Evolutionary conservation across 2,113 vertebrate genomes (phyloP).

Genomic region (Ornithorhynchus anatinus): DNA sequence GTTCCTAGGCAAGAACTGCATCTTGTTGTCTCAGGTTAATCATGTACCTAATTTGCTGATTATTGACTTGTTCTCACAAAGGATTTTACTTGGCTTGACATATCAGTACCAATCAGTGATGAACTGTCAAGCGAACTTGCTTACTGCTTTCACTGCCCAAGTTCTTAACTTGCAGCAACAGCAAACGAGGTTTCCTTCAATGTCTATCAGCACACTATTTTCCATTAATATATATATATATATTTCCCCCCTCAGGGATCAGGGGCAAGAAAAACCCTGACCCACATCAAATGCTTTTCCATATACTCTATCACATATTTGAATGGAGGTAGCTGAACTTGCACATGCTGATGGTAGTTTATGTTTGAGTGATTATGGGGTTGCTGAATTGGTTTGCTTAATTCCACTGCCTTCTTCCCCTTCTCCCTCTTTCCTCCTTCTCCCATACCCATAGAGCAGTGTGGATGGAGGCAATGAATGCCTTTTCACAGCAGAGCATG

Average conservation of each 20-base stretch:
- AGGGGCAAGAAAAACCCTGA: slow-evolving; percentile 32
- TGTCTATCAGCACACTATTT: slow-evolving; percentile 29
- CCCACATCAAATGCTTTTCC: slow-evolving; percentile 4
- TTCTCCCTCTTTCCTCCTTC: no score
- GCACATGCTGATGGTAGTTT: slow-evolving; percentile 12
- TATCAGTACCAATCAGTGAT: slow-evolving; percentile 66
- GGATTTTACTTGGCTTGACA: slow-evolving; percentile 73
- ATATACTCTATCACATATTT: no score
- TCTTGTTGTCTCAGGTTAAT: slow-evolving; percentile 77
- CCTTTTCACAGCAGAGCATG: not conserved
- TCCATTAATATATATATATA: slow-evolving; percentile 17
- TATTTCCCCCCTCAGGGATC: slow-evolving; percentile 17
- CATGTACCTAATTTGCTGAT: slow-evolving; percentile 80
- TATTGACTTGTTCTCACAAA: slow-evolving; percentile 75
- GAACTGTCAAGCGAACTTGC: slow-evolving; percentile 68
- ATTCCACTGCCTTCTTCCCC: no score
- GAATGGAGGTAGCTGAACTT: no score
- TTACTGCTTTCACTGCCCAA: slow-evolving; percentile 54
- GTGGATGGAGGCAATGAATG: not conserved
- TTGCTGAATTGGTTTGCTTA: no score
- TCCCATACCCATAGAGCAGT: no score
- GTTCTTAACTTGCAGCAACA: slow-evolving; percentile 53
- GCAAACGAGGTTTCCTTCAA: slow-evolving; percentile 62
- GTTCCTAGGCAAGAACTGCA: slow-evolving; percentile 62
- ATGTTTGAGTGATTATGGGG: not conserved